phyloP scores from a whole-genome alignment of 2,888 invertebrate genomes.

The Agrochola macilenta region DNA sequence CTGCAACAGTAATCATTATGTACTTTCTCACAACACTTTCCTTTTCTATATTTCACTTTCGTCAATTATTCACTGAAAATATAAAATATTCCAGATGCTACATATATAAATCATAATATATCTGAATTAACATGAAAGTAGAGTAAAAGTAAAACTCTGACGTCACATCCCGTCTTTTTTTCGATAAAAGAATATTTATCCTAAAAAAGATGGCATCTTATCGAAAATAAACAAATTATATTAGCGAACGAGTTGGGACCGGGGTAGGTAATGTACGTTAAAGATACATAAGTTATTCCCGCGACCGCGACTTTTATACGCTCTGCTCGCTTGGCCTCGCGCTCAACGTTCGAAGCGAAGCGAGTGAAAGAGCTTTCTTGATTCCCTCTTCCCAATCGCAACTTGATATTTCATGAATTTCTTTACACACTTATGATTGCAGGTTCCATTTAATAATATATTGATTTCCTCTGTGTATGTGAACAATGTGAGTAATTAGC shows the following conservation, averaged over 20 bases:
- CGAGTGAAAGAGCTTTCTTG: slow-evolving; percentile 24
- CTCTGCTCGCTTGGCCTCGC: slow-evolving; percentile 2
- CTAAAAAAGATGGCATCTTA: slow-evolving; percentile 32
- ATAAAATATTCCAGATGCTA: background rate
- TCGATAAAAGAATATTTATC: slow-evolving; percentile 23
- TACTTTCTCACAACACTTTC: background rate
- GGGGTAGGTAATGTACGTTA: slow-evolving; percentile 19
- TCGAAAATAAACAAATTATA: slow-evolving; percentile 50
- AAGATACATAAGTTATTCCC: slow-evolving; percentile 2
- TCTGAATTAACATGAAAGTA: slow-evolving; percentile 24
- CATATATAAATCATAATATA: slow-evolving; percentile 1
- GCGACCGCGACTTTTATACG: background rate
- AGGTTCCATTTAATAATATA: background rate
- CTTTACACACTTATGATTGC: background rate
- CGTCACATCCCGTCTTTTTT: background rate
- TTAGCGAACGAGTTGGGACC: slow-evolving; percentile 36
- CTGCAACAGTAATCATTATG: background rate
- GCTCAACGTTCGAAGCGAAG: slow-evolving; percentile 3
- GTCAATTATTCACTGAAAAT: slow-evolving; percentile 18
- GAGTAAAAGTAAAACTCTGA: slow-evolving; percentile 34
- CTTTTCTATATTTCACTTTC: slow-evolving; percentile 1
- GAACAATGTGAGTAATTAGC: slow-evolving; percentile 17
- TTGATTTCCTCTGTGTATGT: background rate
- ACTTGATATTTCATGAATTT: slow-evolving; percentile 18
- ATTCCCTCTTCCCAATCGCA: slow-evolving; percentile 26